Conservation (phyloP, 2,797 vertebrate genomes). For the Cuniculus paca region DNA sequence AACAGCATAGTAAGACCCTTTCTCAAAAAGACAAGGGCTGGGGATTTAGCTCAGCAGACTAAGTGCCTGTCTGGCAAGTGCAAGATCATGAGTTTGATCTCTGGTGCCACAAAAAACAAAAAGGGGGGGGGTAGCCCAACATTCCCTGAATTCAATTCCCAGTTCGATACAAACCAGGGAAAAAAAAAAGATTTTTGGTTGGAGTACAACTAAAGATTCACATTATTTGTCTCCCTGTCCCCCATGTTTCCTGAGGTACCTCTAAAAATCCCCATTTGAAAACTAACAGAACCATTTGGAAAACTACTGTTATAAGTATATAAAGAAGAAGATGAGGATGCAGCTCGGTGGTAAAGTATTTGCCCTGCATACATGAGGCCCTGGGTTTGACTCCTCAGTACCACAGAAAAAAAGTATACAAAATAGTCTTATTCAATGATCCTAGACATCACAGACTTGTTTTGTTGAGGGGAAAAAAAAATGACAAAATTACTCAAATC, state of each 20-base stretch:
- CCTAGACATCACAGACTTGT: background rate
- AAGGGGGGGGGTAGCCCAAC: background rate
- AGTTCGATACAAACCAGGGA: background rate
- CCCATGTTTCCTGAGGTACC: background rate
- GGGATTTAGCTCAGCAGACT: too few species aligned
- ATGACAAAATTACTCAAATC: background rate
- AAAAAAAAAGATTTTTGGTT: conserved; percentile 20
- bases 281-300: background rate
- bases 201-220: background rate
- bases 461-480: background rate
- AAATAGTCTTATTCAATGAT: background rate
- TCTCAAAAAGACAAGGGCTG: too few species aligned
- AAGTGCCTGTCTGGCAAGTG: too few species aligned
- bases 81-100: too few species aligned
- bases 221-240: background rate
- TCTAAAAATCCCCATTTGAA: background rate
- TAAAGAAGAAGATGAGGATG: background rate
- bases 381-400: background rate
- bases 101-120: too few species aligned
- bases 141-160: background rate
- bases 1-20: too few species aligned
- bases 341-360: background rate
- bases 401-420: background rate
- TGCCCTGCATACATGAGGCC: background rate
- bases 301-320: background rate